Conservation (phyloP, 2,888 invertebrate species). For the Rhagonycha lutea region DNA sequence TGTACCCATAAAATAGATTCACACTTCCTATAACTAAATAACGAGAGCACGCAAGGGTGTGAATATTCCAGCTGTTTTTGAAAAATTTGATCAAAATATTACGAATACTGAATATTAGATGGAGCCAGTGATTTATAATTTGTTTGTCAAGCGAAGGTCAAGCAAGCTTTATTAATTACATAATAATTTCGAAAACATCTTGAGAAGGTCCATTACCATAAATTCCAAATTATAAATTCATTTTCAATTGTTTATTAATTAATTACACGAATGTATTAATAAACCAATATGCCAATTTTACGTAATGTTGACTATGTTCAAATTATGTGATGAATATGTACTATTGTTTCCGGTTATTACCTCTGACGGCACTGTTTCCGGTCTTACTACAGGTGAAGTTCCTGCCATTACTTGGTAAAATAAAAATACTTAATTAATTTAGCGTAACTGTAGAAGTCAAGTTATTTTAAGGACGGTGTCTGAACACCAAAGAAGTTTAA, state of each 20-base stretch:
- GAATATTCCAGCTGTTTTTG: not conserved
- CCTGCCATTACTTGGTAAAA: constrained; percentile 15
- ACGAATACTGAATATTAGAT: too few species aligned
- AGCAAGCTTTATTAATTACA: not conserved
- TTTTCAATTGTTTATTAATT: not conserved
- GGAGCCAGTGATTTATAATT: not conserved
- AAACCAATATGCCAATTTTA: not conserved
- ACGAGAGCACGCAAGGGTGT: not conserved
- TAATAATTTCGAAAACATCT: not conserved
- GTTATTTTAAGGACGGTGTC: not conserved
- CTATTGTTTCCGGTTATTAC: constrained; percentile 19
- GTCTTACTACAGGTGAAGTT: constrained; percentile 18
- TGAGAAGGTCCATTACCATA: not conserved
- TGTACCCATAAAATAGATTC: not conserved
- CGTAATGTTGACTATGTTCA: not conserved
- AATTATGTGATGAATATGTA: constrained; percentile 4
- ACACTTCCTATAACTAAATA: not conserved
- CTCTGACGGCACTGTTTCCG: constrained; percentile 16
- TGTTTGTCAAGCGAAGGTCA: not conserved
- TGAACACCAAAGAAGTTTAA: not conserved
- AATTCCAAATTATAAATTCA: not conserved
- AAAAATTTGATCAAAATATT: too few species aligned
- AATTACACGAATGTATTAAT: not conserved
- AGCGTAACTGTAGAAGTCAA: not conserved
- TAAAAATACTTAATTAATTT: constrained; percentile 12